Percentiles rank a stretch among this genome's conserved stretches.
Evolutionary conservation across 2,797 vertebrate genomes (phyloP).

Genomic region (Chloroceryle inda): DNA sequence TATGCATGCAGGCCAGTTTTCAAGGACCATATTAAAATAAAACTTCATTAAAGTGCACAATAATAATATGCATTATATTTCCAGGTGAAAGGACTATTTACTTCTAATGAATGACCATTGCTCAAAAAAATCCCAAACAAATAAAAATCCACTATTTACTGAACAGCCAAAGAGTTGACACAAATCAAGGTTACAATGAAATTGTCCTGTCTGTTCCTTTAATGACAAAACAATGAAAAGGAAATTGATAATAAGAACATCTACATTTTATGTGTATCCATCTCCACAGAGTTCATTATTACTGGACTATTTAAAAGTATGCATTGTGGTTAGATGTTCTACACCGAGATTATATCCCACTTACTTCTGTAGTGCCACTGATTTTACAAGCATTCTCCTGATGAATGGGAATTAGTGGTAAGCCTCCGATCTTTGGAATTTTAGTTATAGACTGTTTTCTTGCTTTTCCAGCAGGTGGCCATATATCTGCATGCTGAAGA

Average conservation of each 20-base stretch:
- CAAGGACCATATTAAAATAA: slow-evolving; percentile 2
- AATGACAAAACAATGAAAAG: neutral
- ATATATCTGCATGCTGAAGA: slow-evolving; percentile 86
- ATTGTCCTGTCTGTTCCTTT: neutral
- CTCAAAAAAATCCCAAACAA: neutral
- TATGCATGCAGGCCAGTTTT: neutral
- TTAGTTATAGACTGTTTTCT: slow-evolving; percentile 81
- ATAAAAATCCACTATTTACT: neutral
- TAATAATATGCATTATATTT: neutral
- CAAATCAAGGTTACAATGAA: neutral
- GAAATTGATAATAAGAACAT: neutral
- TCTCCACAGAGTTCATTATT: neutral
- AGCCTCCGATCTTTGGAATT: slow-evolving; percentile 79
- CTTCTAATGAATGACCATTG: neutral
- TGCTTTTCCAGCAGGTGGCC: slow-evolving; percentile 77
- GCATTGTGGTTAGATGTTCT: neutral
- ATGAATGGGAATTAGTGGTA: slow-evolving; percentile 82
- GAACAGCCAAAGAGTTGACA: neutral
- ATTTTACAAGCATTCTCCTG: slow-evolving; percentile 63
- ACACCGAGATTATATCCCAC: slow-evolving; percentile 6
- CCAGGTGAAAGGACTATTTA: neutral
- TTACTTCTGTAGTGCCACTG: slow-evolving; percentile 78
- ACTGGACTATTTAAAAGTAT: neutral
- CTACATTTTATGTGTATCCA: neutral
- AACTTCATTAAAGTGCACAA: neutral